phyloP scores from a whole-genome alignment of 2,888 invertebrate genomes.

The Orthosia gothica region DNA sequence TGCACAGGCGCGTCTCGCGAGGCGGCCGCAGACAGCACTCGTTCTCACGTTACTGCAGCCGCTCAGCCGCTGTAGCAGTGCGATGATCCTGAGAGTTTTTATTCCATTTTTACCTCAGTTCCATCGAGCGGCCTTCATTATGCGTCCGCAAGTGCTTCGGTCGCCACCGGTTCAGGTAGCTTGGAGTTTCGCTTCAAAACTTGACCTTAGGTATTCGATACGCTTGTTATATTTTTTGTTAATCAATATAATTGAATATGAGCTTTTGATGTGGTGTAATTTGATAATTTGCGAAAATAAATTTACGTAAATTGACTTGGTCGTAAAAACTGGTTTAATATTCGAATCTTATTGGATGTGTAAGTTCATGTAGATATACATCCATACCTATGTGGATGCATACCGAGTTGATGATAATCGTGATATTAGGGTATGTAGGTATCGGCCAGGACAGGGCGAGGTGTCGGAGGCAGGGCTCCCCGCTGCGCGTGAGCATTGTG shows the following conservation, averaged over 20 bases:
- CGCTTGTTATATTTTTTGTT: slow-evolving; percentile 86
- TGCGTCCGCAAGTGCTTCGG: slow-evolving; percentile 85
- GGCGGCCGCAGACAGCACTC: slow-evolving; percentile 58
- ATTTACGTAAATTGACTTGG: slow-evolving; percentile 79
- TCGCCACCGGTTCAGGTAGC: slow-evolving; percentile 89
- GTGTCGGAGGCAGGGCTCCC: slow-evolving; percentile 87
- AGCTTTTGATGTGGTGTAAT: slow-evolving; percentile 88
- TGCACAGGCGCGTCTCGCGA: slow-evolving; percentile 22
- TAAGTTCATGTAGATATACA: slow-evolving; percentile 51
- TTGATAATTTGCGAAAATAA: slow-evolving; percentile 87
- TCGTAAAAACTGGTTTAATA: slow-evolving; percentile 82
- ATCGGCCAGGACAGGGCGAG: slow-evolving; percentile 78
- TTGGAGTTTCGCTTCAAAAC: slow-evolving; percentile 84
- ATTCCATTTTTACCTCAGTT: slow-evolving; percentile 86
- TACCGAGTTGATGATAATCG: slow-evolving; percentile 78
- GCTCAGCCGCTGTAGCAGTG: slow-evolving; percentile 85
- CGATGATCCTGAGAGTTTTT: slow-evolving; percentile 88
- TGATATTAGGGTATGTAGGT: slow-evolving; percentile 81
- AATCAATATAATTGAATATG: slow-evolving; percentile 84
- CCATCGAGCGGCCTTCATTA: slow-evolving; percentile 88
- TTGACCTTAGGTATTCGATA: slow-evolving; percentile 90
- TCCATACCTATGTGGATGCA: slow-evolving; percentile 63
- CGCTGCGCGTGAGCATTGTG: slow-evolving; percentile 89
- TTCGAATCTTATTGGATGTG: slow-evolving; percentile 69
- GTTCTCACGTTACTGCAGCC: slow-evolving; percentile 82